A percentile compares a stretch with the other conserved stretches of the same genome.
These are phyloP conservation scores for Holothuria scabra DNA, from an alignment of 53 echinoderm and acorn worm genomes.

Conservation along the genomic window DNA sequence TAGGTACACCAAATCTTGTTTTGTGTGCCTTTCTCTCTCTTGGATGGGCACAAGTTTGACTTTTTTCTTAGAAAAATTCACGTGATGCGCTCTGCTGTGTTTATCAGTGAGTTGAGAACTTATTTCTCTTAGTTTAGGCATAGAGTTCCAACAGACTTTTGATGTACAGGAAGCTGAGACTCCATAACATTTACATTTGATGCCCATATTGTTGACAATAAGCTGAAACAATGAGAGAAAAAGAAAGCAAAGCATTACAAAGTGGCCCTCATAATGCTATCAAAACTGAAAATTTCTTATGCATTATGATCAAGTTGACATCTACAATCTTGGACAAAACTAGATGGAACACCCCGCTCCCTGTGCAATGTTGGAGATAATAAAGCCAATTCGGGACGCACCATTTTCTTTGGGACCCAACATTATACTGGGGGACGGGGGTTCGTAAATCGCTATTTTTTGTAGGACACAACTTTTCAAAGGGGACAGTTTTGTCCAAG, in stretches of 20 bases:
- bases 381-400: too few species aligned
- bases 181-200: slow-evolving; percentile 96
- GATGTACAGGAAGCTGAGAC: slow-evolving; percentile 97
- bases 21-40: slow-evolving; percentile 60
- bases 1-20: slow-evolving; percentile 87
- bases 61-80: slow-evolving; percentile 73
- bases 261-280: not conserved
- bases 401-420: too few species aligned
- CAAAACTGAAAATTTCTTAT: too few species aligned
- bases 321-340: too few species aligned
- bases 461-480: too few species aligned
- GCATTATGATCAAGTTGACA: too few species aligned
- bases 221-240: slow-evolving; percentile 55
- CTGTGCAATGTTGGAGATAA: too few species aligned
- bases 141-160: slow-evolving; percentile 95
- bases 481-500: too few species aligned
- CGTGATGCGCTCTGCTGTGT: slow-evolving; percentile 63
- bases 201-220: slow-evolving; percentile 83
- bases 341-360: too few species aligned
- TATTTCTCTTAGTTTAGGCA: slow-evolving; percentile 84
- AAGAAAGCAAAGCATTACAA: not conserved
- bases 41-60: slow-evolving; percentile 70
- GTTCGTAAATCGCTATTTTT: too few species aligned
- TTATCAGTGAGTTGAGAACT: slow-evolving; percentile 59
- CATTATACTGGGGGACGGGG: too few species aligned